Percentiles rank a stretch among this genome's conserved stretches.
Evolutionary conservation across 2,113 vertebrate genomes (phyloP).

Genomic region (Chaetodon trifascialis): DNA sequence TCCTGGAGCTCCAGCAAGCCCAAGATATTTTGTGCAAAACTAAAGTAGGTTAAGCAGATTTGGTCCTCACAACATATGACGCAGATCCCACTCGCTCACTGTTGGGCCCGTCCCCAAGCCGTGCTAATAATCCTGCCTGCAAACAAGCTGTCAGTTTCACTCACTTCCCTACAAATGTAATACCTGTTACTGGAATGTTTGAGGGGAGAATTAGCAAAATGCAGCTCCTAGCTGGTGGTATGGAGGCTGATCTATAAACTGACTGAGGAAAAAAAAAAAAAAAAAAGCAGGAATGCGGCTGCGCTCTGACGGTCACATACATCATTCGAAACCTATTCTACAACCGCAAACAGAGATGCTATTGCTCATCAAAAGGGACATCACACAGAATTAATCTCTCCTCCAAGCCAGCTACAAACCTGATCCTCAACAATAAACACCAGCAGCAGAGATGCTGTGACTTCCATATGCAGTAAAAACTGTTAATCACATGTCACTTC

Average conservation of each 20-base stretch:
- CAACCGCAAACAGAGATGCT: not conserved
- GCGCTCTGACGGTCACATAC: slow-evolving; percentile 16
- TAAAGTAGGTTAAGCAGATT: slow-evolving; percentile 86
- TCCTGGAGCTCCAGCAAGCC: slow-evolving; percentile 57
- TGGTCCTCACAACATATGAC: slow-evolving; percentile 82
- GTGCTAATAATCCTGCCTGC: slow-evolving; percentile 78
- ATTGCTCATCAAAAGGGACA: not conserved
- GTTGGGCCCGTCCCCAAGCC: slow-evolving; percentile 76
- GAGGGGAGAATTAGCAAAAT: slow-evolving; percentile 62
- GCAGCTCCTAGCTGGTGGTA: slow-evolving; percentile 43
- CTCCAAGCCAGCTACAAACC: not conserved
- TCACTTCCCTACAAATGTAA: slow-evolving; percentile 67
- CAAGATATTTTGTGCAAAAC: slow-evolving; percentile 74
- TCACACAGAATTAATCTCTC: not conserved
- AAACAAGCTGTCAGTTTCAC: slow-evolving; percentile 78
- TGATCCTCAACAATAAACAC: not conserved
- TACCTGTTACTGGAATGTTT: slow-evolving; percentile 74
- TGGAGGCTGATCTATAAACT: slow-evolving; percentile 30
- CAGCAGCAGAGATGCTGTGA: not conserved
- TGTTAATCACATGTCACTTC: not conserved
- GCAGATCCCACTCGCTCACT: slow-evolving; percentile 71
- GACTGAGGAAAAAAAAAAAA: slow-evolving; percentile 40
- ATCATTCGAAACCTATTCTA: slow-evolving; percentile 26
- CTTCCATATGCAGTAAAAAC: not conserved
- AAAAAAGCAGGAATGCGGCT: slow-evolving; percentile 44